These are phyloP conservation scores for Hestina assimilis DNA, from an alignment of 1,140 invertebrate species.

Conservation along the genomic window DNA sequence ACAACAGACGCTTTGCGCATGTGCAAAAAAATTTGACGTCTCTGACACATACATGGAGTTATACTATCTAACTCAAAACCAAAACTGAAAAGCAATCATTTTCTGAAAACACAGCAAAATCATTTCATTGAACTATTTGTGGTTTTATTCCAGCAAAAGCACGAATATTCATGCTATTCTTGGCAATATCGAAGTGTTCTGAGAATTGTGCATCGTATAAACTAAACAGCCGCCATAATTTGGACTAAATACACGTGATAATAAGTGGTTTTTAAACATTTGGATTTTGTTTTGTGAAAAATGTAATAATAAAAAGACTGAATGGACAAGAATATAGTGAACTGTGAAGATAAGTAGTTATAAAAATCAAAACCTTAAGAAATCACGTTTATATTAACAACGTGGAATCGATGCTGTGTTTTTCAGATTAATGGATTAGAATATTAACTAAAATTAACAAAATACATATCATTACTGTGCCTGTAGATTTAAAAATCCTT, in stretches of 20 bases:
- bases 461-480: conserved; percentile 74
- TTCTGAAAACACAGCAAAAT: conserved; percentile 4
- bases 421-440: conserved; percentile 36
- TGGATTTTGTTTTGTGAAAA: conserved; percentile 13
- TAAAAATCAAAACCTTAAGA: not conserved
- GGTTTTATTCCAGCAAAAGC: conserved; percentile 1
- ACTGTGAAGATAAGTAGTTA: not conserved
- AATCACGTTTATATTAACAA: conserved; percentile 8
- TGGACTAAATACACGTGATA: conserved; percentile 17
- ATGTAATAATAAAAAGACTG: conserved; percentile 17
- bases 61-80: conserved; percentile 37
- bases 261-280: conserved; percentile 4
- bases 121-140: not conserved
- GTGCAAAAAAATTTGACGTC: conserved; percentile 51
- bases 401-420: conserved; percentile 31
- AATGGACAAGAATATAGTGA: not conserved
- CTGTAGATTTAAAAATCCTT: conserved; percentile 55
- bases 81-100: conserved; percentile 49
- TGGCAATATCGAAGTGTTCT: not conserved
- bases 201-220: not conserved
- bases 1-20: conserved; percentile 55
- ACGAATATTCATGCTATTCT: not conserved
- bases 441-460: conserved; percentile 31
- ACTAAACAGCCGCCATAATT: conserved; percentile 46
- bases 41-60: conserved; percentile 47